A percentile compares a stretch with the other conserved stretches of the same genome.
Conservation (phyloP, 2,888 invertebrate genomes). For the Zootermopsis nevadensis region DNA sequence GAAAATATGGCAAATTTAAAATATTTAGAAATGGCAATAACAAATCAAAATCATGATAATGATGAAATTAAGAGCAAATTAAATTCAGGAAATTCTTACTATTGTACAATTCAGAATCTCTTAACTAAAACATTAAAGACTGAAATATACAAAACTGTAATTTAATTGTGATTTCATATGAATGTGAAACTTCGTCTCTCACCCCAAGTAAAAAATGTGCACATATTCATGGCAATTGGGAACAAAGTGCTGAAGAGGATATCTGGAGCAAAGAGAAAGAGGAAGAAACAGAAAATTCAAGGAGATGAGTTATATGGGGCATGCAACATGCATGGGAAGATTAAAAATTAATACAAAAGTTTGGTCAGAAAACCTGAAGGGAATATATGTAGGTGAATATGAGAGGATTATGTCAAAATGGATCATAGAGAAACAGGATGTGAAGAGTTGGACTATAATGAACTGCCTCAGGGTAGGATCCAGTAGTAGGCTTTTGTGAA, state of each 20-base stretch:
- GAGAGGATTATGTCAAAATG: too few species aligned
- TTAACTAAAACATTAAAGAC: not conserved
- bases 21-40: not conserved
- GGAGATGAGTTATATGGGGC: too few species aligned
- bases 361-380: too few species aligned
- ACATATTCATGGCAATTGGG: too few species aligned
- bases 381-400: too few species aligned
- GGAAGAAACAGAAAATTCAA: not conserved
- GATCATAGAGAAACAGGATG: too few species aligned
- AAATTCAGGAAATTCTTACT: not conserved
- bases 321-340: too few species aligned
- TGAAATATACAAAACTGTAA: not conserved
- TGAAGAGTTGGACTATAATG: too few species aligned
- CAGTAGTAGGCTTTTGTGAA: too few species aligned
- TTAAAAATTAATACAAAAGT: too few species aligned
- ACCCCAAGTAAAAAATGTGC: not conserved
- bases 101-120: not conserved
- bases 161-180: not conserved
- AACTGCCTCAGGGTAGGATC: too few species aligned
- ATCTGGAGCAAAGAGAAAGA: not conserved
- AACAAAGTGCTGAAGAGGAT: not conserved
- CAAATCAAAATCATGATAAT: not conserved
- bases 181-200: not conserved
- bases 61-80: not conserved
- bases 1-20: too few species aligned